phyloP scores from a whole-genome alignment of 2,888 invertebrate genomes.

The Pyralis farinalis region DNA sequence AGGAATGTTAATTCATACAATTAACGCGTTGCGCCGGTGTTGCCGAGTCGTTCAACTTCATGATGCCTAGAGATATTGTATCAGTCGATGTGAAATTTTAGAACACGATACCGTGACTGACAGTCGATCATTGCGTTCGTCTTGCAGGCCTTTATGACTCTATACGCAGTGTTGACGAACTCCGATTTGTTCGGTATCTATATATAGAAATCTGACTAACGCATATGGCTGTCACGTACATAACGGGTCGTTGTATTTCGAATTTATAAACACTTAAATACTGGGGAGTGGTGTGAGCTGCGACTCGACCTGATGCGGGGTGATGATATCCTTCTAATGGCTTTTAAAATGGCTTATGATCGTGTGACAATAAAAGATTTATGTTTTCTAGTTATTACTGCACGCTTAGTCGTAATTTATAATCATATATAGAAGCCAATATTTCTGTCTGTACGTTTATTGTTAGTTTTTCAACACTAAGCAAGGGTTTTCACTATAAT shows the following conservation, averaged over 20 bases:
- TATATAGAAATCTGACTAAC: constrained; percentile 67
- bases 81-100: constrained; percentile 2
- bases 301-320: constrained; percentile 5
- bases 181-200: constrained; percentile 34
- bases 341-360: neutral
- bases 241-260: constrained; percentile 33
- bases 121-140: neutral
- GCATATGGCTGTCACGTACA: constrained; percentile 56
- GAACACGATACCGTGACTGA: neutral
- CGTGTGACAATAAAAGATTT: constrained; percentile 1
- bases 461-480: too few species aligned
- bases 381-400: too few species aligned
- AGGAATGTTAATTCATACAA: constrained; percentile 77
- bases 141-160: neutral
- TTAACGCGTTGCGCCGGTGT: constrained; percentile 51
- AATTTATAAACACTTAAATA: constrained; percentile 31
- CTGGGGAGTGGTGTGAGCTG: constrained; percentile 4
- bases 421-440: too few species aligned
- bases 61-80: constrained; percentile 24
- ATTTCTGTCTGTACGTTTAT: too few species aligned
- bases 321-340: neutral
- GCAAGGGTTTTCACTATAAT: too few species aligned
- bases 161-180: constrained; percentile 43
- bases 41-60: constrained; percentile 56
- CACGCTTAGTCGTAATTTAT: too few species aligned